Conservation (phyloP, 2,888 invertebrate genomes). For the Harpagoxenus sublaevis region DNA sequence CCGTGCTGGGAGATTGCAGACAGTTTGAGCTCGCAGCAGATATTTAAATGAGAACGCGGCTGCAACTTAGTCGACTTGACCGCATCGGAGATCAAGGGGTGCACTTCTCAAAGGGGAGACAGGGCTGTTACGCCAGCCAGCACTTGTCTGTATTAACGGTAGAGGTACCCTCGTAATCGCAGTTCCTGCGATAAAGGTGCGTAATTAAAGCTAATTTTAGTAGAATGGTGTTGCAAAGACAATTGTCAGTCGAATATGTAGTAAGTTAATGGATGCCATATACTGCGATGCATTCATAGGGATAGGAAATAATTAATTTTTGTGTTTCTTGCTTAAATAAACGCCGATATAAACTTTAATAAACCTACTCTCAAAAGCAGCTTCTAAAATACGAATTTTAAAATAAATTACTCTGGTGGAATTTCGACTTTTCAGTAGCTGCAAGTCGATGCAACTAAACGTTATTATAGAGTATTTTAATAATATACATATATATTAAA, state of each 20-base stretch:
- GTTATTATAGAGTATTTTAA: too few relatives aligned
- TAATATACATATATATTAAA: not conserved
- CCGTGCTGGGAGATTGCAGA: constrained; percentile 50
- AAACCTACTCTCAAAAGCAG: not conserved
- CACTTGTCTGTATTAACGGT: constrained; percentile 58
- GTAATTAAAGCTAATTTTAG: constrained; percentile 36
- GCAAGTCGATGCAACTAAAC: not conserved
- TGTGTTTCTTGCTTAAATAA: not conserved
- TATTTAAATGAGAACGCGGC: constrained; percentile 67
- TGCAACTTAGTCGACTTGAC: constrained; percentile 70
- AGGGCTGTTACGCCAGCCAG: constrained; percentile 16
- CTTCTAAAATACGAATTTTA: not conserved
- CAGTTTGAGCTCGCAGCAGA: constrained; percentile 55
- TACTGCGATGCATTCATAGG: not conserved
- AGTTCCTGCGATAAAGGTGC: constrained; percentile 8
- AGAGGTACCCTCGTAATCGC: constrained; percentile 25
- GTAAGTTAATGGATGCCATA: not conserved
- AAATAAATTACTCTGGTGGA: not conserved
- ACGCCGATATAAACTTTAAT: not conserved
- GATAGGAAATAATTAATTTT: not conserved
- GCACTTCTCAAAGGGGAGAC: constrained; percentile 66
- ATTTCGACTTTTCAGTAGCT: not conserved
- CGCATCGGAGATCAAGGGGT: constrained; percentile 68
- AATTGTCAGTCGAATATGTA: constrained; percentile 14
- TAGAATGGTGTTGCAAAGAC: not conserved